Base-by-base conservation (phyloP, 2,113 vertebrate genomes). In the Thunnus maccoyii region DNA sequence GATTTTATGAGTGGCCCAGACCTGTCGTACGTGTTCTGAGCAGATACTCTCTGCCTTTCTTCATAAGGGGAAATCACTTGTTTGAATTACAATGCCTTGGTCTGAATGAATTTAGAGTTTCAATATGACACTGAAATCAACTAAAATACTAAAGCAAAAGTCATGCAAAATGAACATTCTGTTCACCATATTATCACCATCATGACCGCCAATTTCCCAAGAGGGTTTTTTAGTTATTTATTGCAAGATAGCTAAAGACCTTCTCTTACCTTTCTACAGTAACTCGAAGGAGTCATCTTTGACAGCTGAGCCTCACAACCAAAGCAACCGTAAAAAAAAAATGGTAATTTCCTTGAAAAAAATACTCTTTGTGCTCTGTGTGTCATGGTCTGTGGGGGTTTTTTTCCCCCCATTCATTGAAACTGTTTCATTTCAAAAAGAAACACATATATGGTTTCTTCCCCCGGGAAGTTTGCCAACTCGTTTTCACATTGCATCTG, bases 391-490 rank as follows among this genome's bases (percentile, higher is more conserved):
- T 41, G 36, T 41, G 27, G 36, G 36, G 36, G 9, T 9, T 41
- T 41, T n/a, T 52, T 1, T 7, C 7, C 32, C 17, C 18, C 4
- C 17, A 58, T 63, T 77, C 30, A 18, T 54, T 13, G 0, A 44
- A 77, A 76, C 36, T 70, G 88, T 90, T 85, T 84, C 61, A 87
- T 88, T 86, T 87, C 14, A 44, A 78, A 84, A 56, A 0, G n/a
- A 73, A 86, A 85, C 50, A 16, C 50, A 14, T 56, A 56, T 80
- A 18, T 57, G 2, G 30, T 79, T 54, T 68, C 50, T 76, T 54
- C 72, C 67, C 68, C 36, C 15, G 64, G 71, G 77, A 78, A 20
- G 70, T 66, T 41, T 64, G 52, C 14, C 62, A 60, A 70, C 60
- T 54, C 10, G 18, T 17, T 67, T 72, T 85, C 63, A 67, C 22